phyloP scores from a whole-genome alignment of 2,888 invertebrate genomes.

The Scotopteryx bipunctaria region DNA sequence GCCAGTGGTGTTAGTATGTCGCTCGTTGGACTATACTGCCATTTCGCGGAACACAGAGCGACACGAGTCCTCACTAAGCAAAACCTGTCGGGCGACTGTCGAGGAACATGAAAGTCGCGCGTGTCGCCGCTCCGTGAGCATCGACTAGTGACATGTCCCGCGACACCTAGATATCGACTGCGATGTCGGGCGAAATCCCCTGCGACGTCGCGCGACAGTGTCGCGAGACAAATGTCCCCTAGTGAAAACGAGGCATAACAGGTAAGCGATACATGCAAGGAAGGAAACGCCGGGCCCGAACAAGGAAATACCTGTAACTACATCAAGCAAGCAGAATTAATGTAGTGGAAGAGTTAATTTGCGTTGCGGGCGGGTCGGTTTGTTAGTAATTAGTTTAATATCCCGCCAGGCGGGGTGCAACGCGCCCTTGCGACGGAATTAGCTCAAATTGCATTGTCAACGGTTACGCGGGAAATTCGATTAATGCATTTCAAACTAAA shows the following conservation, averaged over 20 bases:
- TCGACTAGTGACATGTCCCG: too few relatives aligned
- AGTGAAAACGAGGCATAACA: constrained; percentile 4
- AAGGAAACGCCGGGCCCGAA: constrained; percentile 13
- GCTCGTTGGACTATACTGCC: too few relatives aligned
- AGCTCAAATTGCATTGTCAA: constrained; percentile 77
- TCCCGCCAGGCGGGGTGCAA: constrained; percentile 40
- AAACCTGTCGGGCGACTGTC: too few relatives aligned
- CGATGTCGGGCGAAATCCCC: too few relatives aligned
- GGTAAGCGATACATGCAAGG: constrained; percentile 18
- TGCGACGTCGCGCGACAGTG: too few relatives aligned
- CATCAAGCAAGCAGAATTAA: constrained; percentile 43
- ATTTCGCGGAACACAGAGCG: too few relatives aligned
- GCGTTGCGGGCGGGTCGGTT: constrained; percentile 61
- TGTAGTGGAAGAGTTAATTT: constrained; percentile 66
- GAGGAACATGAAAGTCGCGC: too few relatives aligned
- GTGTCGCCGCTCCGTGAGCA: too few relatives aligned
- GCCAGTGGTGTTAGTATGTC: too few relatives aligned
- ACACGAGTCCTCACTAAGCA: too few relatives aligned
- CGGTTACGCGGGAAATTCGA: constrained; percentile 45
- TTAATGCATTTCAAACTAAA: constrained; percentile 22
- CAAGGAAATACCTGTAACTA: constrained; percentile 31
- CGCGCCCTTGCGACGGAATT: constrained; percentile 60
- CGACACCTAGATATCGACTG: too few relatives aligned
- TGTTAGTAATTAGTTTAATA: constrained; percentile 77
- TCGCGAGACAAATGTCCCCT: constrained; percentile 2